Base-by-base conservation (phyloP, 2,113 vertebrate species). In the Eptesicus fuscus region DNA sequence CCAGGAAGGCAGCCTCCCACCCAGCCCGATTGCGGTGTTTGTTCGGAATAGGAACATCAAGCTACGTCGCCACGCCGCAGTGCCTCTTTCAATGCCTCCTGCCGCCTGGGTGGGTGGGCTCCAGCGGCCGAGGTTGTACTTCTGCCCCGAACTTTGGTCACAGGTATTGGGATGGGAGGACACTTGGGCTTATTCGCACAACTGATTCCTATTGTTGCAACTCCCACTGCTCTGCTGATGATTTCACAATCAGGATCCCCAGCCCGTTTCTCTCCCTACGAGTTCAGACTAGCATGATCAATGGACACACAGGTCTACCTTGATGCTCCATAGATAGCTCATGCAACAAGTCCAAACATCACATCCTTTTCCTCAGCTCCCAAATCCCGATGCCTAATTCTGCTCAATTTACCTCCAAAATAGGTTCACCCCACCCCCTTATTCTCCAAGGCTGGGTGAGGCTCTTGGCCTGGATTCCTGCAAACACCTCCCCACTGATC, bases 1-100 rank as follows among this genome's bases (percentile, higher is more conserved):
- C 71, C 9, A 30, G 47, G 23, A 25, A 23, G 32, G 59, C 18
- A n/a, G 35, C 32, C 74, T 85, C 49, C 70, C n/a, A 1, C 10
- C 1, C 7, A 51, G n/a, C 9, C 53, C 70, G 25, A 37, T 0
- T 12, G 4, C 0, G 1, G 9, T 51, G 1, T 56, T n/a, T 28
- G 42, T 8, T 42, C 32, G 56, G 30, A 47, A 11, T 23, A 25
- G 44, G 53, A 53, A 16, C 6, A 30, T 7, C 63, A 32, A 56
- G 59, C n/a, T 82, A 7, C 12, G 53, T 28, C 2, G 44, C 59
- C 65, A 37, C 2, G 11, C 30, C 23, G 11, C 11, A 13, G 2
- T 35, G 17, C 35, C 40, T 87, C 83, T 88, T 86, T 23, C 37
- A 83, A 69, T n/a, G 16, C 3, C 35, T 56, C 61, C 42, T 5